A percentile compares a stretch with the other conserved stretches of the same genome.
Conservation (phyloP, 2,797 vertebrate species). For the Crax fasciolata region DNA sequence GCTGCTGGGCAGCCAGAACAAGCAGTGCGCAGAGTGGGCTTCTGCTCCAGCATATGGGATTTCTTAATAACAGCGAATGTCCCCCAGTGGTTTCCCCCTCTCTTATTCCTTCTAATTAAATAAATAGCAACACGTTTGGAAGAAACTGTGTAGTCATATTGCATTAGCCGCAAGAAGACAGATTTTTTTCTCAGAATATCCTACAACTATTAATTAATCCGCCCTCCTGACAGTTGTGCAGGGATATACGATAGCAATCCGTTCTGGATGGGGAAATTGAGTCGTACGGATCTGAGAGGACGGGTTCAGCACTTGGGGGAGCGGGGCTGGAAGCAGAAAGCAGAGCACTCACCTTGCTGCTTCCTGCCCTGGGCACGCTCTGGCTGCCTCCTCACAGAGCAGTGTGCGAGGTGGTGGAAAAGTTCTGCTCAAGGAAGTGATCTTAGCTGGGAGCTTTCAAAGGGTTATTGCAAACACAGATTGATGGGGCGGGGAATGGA, state of each 20-base stretch:
- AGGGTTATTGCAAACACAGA: slow-evolving; percentile 33
- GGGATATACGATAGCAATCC: not conserved
- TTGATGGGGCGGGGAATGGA: not conserved
- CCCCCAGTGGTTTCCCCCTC: not conserved
- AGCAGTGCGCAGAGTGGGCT: fast-evolving
- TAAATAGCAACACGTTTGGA: slow-evolving; percentile 52
- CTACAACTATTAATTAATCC: not conserved
- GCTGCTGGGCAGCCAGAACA: not conserved
- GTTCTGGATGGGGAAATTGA: not conserved
- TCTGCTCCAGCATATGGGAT: slow-evolving; percentile 13
- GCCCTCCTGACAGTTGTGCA: not conserved
- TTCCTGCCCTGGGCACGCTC: not conserved
- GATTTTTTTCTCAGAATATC: not conserved
- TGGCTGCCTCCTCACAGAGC: not conserved
- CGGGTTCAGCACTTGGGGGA: not conserved
- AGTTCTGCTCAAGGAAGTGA: not conserved
- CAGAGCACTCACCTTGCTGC: not conserved
- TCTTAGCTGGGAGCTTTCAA: slow-evolving; percentile 27
- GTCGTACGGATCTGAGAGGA: not conserved
- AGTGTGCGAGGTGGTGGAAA: not conserved
- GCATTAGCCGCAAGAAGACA: slow-evolving; percentile 13
- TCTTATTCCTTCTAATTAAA: slow-evolving; percentile 47
- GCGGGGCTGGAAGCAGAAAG: slow-evolving; percentile 27
- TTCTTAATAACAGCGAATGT: slow-evolving; percentile 23
- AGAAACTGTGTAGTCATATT: not conserved